These are phyloP conservation scores for Tanypteryx hageni DNA, from an alignment of 2,888 invertebrate species.

Conservation along the genomic window DNA sequence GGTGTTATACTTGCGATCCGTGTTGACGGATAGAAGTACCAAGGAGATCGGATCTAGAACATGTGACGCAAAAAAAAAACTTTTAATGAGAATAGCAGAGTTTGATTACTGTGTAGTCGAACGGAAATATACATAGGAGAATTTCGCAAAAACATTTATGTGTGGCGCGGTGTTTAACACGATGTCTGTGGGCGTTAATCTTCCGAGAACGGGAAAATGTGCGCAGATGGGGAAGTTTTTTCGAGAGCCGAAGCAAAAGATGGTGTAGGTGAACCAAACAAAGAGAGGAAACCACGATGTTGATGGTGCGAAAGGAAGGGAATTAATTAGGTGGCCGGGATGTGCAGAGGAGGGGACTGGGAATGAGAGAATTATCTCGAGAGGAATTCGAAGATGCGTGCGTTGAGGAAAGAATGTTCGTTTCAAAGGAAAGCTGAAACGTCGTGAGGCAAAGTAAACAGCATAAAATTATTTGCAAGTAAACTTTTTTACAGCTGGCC, in stretches of 20 bases:
- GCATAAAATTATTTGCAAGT: too few relatives aligned
- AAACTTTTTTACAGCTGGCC: too few relatives aligned
- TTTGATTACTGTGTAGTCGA: not conserved
- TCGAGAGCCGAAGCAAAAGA: not conserved
- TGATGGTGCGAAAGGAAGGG: not conserved
- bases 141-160: not conserved
- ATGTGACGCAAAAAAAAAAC: not conserved
- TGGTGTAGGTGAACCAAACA: not conserved
- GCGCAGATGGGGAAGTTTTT: not conserved
- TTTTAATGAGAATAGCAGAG: not conserved
- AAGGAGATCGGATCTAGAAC: conserved; percentile 12
- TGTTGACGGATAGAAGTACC: conserved; percentile 1
- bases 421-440: too few relatives aligned
- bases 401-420: too few relatives aligned
- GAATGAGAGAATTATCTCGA: too few relatives aligned
- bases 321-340: too few relatives aligned
- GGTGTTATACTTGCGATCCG: not conserved
- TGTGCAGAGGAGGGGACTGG: too few relatives aligned
- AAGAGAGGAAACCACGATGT: not conserved
- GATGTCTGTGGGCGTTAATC: not conserved
- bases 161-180: not conserved
- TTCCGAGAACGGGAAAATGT: not conserved
- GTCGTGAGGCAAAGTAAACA: too few relatives aligned
- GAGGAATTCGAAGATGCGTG: too few relatives aligned
- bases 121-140: not conserved